phyloP scores from a whole-genome alignment of 2,888 invertebrate species.

The Eucriotettix oculatus region DNA sequence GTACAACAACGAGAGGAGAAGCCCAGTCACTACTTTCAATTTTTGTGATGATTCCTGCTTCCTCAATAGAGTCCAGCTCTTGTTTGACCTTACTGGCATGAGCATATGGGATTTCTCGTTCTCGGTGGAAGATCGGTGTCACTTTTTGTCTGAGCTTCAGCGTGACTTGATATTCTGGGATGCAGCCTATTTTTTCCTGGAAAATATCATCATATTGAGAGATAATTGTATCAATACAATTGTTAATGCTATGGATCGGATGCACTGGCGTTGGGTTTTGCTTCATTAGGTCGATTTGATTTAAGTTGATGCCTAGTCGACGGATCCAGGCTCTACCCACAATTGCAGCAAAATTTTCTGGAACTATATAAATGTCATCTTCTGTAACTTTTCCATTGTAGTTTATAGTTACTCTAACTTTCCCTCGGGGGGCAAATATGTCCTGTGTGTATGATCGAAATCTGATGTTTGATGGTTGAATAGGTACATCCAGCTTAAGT shows the following conservation, averaged over 20 bases:
- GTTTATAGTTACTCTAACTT: not conserved
- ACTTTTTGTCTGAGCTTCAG: not conserved
- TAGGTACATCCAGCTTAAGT: too few species aligned
- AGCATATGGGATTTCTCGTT: not conserved
- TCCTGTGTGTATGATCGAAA: too few species aligned
- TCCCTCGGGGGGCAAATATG: not conserved
- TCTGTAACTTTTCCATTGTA: not conserved
- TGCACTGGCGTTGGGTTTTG: too few species aligned
- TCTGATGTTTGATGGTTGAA: too few species aligned
- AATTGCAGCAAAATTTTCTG: not conserved
- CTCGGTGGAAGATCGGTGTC: not conserved
- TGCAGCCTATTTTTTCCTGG: not conserved
- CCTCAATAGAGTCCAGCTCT: not conserved
- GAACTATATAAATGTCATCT: not conserved
- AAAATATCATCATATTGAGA: not conserved
- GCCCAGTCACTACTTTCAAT: not conserved
- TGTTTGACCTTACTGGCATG: not conserved
- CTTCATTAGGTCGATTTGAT: not conserved
- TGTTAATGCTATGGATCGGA: not conserved
- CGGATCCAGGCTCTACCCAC: not conserved
- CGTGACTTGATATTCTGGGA: not conserved
- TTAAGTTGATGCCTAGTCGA: not conserved
- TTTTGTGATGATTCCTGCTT: not conserved
- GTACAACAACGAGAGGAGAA: constrained; percentile 6
- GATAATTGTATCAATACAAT: not conserved